Conservation (phyloP, 2,797 vertebrate genomes). For the Tadarida brasiliensis region DNA sequence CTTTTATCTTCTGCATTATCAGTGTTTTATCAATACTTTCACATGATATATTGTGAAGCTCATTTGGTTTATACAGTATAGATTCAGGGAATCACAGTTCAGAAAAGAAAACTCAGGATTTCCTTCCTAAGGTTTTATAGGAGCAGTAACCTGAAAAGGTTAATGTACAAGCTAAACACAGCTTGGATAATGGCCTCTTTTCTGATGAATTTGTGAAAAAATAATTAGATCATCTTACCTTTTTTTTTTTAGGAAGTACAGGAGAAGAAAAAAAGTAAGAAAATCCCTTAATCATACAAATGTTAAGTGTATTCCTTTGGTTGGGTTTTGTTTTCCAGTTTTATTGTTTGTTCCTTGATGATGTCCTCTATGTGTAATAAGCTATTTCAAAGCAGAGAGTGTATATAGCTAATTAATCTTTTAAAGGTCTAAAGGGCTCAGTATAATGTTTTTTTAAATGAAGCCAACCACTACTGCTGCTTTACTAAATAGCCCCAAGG, state of each 20-base stretch:
- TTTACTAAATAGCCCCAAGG: neutral
- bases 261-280: constrained; percentile 3
- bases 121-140: neutral
- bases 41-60: neutral
- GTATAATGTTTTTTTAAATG: constrained; percentile 40
- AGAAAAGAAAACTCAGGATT: constrained; percentile 49
- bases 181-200: constrained; percentile 15
- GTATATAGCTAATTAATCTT: constrained; percentile 14
- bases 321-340: constrained; percentile 19
- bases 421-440: constrained; percentile 32
- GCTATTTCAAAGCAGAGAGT: neutral
- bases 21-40: neutral
- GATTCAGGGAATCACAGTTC: neutral
- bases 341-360: constrained; percentile 51
- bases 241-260: neutral
- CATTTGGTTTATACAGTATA: neutral
- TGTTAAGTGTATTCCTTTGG: constrained; percentile 7
- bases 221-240: neutral
- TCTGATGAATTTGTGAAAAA: constrained; percentile 16
- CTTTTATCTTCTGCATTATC: constrained; percentile 19
- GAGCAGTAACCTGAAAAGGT: neutral
- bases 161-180: constrained; percentile 22
- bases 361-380: constrained; percentile 26
- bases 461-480: neutral
- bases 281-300: neutral